A percentile compares a stretch with the other conserved stretches of the same genome.
Conservation (phyloP, 2,888 invertebrate genomes). For the Lithophane leautieri region DNA sequence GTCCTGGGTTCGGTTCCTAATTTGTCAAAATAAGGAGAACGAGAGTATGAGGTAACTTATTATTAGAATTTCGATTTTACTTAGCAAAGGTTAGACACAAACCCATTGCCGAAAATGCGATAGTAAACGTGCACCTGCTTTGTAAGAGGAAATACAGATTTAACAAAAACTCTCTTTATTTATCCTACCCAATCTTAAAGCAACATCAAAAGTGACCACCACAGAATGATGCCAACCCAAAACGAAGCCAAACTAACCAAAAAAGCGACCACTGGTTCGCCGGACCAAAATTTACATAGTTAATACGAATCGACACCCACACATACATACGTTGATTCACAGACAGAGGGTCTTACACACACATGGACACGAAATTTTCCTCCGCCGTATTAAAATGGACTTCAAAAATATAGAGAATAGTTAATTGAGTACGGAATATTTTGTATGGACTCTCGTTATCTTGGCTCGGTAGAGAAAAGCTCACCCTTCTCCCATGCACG, state of each 20-base stretch:
- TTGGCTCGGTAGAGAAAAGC: background rate
- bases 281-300: slow-evolving; percentile 67
- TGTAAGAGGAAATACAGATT: background rate
- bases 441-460: slow-evolving; percentile 38
- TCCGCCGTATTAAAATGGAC: slow-evolving; percentile 49
- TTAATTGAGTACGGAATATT: slow-evolving; percentile 51
- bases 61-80: background rate
- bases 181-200: slow-evolving; percentile 31
- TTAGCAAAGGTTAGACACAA: background rate
- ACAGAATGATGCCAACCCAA: slow-evolving; percentile 28
- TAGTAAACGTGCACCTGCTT: background rate
- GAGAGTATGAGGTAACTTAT: background rate
- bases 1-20: background rate
- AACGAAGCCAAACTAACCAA: slow-evolving; percentile 54
- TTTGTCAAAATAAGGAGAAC: background rate
- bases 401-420: slow-evolving; percentile 59
- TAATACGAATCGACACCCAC: slow-evolving; percentile 69
- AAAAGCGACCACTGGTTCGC: slow-evolving; percentile 60
- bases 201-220: slow-evolving; percentile 43
- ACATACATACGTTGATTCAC: slow-evolving; percentile 15
- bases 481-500: background rate
- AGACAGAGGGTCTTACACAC: slow-evolving; percentile 28
- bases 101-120: background rate
- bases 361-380: slow-evolving; percentile 36
- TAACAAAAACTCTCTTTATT: slow-evolving; percentile 5